Base-by-base conservation (phyloP, 2,888 invertebrate genomes). In the Protophormia terraenovae region DNA sequence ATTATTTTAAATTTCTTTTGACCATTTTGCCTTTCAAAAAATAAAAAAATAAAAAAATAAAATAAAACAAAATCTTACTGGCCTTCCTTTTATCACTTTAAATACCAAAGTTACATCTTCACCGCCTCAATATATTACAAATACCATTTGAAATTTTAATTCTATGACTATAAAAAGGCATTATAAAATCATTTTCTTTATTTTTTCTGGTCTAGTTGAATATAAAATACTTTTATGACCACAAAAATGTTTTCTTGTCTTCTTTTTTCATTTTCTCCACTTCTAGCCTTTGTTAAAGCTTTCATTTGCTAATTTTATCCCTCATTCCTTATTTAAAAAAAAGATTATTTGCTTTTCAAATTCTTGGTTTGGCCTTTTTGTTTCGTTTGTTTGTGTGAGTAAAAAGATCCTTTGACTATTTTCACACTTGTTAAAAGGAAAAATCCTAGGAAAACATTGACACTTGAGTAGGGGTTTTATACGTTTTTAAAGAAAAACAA, bases 341-440 rank as follows among this genome's bases (percentile, higher is more conserved):
- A 22, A 41, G 19, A 67, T 67, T 73, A 73, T 67, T 73, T 77
- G 75, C 75, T 67, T 55, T n/a, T 16, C 24, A 62, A 71, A 66
- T 45, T 60, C 22, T 41, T 35, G 14, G 27, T 10, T 38, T 58
- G 12, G 50, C 62, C 16, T 38, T 45, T 22, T 38, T 14, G 7
- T 7, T 29, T 3, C 27, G 62, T 14, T 6, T 45, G 3, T 3
- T 4, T 16, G 3, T 16, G 14, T 4, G 6, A n/a, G 45, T 0
- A 0, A n/a, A 3, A 4, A n/a, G 7, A 38, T 32, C 35, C 24
- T 27, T 47, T 47, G 19, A 66, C 35, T 29, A 50, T 67, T 72
- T 79, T 83, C 69, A 79, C 73, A 83, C 78, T 78, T 79, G 27
- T 67, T 50, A 73, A 47, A 58, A 66, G 16, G 22, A n/a, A 72